Evolutionary conservation across 2,113 vertebrate species (phyloP), one percentile per base, ranked within the genome.

Genomic region (Recurvirostra avosetta): DNA sequence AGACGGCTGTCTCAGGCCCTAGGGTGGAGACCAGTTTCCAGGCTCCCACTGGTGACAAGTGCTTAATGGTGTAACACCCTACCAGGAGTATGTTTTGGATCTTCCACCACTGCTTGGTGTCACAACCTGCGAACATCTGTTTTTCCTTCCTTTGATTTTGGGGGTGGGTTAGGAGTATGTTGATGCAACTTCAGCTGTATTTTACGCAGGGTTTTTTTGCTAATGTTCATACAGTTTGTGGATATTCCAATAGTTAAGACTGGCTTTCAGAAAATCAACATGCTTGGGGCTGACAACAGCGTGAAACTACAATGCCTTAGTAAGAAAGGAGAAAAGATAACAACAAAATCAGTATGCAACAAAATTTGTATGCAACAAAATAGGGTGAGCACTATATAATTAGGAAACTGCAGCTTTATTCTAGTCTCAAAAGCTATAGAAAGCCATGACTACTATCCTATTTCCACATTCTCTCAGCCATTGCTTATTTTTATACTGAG

Each of bases 371-470:
- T n/a, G n/a, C n/a, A n/a, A n/a, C n/a, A n/a, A n/a, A n/a, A n/a
- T n/a, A n/a, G 72, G 36, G 34, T 58, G 22, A 88, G 47, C 68
- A 53, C 52, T 86, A 29, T 63, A 34, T 93, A 90, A 94, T 94
- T 95, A 85, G 79, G 61, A 75, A 91, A 76, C 47, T 53, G 80
- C 88, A 73, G 65, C 61, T 96, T 95, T 93, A 81, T 89, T 92
- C 68, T 78, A 84, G 53, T 89, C 80, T 87, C 80, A 78, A 65
- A 94, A 90, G 76, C 88, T 80, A 52, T 78, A 87, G 80, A 89
- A 95, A 94, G 26, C 68, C 3, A 1, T 27, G 52, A 55, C 40
- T 93, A 65, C 82, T n/a, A 19, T 88, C 53, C 65, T 87, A 14
- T 77, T 93, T 91, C 72, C 56, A 15, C 92, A 65, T 86, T 92